Conservation (phyloP, 2,888 invertebrate species). For the Amblyteles armatorius region DNA sequence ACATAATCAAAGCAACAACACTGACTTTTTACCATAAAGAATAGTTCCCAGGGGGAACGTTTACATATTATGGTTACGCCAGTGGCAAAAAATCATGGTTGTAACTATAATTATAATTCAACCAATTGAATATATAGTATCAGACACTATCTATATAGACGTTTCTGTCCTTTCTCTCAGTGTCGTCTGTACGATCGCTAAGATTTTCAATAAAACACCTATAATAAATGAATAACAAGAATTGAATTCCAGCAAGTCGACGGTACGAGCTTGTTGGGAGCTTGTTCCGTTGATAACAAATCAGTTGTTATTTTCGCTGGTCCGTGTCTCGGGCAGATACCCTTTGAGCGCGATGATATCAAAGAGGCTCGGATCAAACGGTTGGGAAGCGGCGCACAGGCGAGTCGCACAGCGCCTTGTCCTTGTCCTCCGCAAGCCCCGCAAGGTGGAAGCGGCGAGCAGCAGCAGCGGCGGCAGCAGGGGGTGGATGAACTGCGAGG, state of each 20-base stretch:
- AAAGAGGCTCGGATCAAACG: neutral
- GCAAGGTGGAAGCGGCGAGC: slow-evolving; percentile 5
- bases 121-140: no score
- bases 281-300: neutral
- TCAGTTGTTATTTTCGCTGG: neutral
- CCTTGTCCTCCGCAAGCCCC: slow-evolving; percentile 22
- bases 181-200: no score
- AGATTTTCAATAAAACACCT: no score
- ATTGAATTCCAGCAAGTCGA: neutral
- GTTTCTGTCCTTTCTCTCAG: no score
- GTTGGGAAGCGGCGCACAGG: neutral
- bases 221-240: neutral
- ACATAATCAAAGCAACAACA: no score
- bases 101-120: no score
- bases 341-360: neutral
- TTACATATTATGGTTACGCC: no score
- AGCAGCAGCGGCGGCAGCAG: slow-evolving; percentile 3
- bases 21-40: no score
- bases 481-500: slow-evolving; percentile 52
- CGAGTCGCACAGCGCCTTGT: neutral
- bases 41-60: no score
- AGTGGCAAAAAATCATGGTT: no score
- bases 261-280: neutral
- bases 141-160: no score
- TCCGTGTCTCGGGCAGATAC: neutral